Evolutionary conservation across 1,140 invertebrate genomes (phyloP), one percentile per base, ranked within the genome.

Genomic region (Odontomachus brunneus): DNA sequence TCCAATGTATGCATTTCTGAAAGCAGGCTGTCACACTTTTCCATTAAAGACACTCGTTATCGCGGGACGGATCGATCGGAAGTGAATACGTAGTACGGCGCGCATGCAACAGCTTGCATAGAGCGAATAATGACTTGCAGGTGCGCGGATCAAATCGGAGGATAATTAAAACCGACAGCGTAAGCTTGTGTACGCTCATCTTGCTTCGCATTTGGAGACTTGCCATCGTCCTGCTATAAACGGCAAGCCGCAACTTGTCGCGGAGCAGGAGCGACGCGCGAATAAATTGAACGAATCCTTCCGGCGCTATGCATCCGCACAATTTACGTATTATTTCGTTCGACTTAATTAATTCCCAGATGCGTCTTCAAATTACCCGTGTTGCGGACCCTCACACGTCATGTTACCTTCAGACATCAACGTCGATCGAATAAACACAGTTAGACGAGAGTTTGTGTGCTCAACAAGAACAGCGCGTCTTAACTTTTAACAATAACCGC

Each of bases 101-200:
- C 62, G 53, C 22, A 19, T 57, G 51, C 65, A 69, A 66, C 75
- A 80, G 65, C 53, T 80, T 80, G 65, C 53, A 57, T 19, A 14
- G 75, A 22, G 33, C 75, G 69, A 80, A 48, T 33, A 69, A 69
- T 57, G 75, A 80, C 65, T 80, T 78, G 22, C 22, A 59, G 65
- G 69, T 29, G 17, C 33, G 33, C 63, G 59, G 53, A 80, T 80
- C 65, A 59, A 80, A 71, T 38, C 38, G 38, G 38, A 3, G 24
- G 65, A 80, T 80, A 80, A 71, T 80, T 80, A 80, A 80, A 80
- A 80, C 53, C 33, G 67, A 80, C 24, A 33, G 69, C 57, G n/a
- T 59, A 80, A 80, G 75, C 69, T 66, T 76, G 53, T 33, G 65
- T 69, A 57, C 49, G 63, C 51, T 44, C 48, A 38, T 76, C 57